These are phyloP conservation scores for Symphodus melops DNA, from an alignment of 2,113 vertebrate species.

Conservation along the genomic window DNA sequence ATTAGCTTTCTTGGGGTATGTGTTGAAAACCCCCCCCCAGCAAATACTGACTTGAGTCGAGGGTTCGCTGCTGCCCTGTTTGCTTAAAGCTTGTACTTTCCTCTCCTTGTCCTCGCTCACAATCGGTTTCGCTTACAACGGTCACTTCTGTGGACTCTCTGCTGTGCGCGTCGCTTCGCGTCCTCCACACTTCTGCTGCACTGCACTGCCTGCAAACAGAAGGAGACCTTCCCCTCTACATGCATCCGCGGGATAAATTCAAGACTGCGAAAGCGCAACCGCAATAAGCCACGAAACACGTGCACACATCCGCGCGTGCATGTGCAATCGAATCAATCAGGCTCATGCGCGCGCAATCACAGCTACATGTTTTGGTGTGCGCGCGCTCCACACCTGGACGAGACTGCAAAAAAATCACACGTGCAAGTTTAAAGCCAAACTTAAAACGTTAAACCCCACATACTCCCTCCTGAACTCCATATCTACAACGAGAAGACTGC, in stretches of 20 bases:
- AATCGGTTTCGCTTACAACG: constrained; percentile 22
- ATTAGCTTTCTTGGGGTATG: constrained; percentile 35
- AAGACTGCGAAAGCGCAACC: constrained; percentile 63
- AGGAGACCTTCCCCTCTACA: constrained; percentile 26
- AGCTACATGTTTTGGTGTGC: constrained; percentile 3
- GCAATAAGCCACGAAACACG: constrained; percentile 26
- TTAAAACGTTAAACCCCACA: too few relatives aligned
- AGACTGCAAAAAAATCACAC: too few relatives aligned
- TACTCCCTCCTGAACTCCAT: too few relatives aligned
- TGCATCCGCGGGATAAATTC: constrained; percentile 78
- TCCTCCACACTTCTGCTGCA: constrained; percentile 45
- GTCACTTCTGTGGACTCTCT: constrained; percentile 20
- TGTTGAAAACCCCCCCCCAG: background rate
- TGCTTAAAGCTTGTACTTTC: constrained; percentile 17
- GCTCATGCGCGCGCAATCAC: constrained; percentile 28
- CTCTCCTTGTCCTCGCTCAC: constrained; percentile 14
- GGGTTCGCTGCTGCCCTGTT: background rate
- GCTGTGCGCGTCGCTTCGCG: constrained; percentile 29
- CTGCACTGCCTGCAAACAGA: constrained; percentile 27
- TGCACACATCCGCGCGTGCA: constrained; percentile 26
- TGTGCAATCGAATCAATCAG: constrained; percentile 9
- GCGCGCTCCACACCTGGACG: background rate
- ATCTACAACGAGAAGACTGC: too few relatives aligned
- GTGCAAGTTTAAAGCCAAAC: too few relatives aligned
- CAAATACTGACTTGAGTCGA: background rate